Percentiles rank a stretch among this genome's conserved stretches.
Evolutionary conservation across 2,888 invertebrate species (phyloP).

Genomic region (Apodemia zela): DNA sequence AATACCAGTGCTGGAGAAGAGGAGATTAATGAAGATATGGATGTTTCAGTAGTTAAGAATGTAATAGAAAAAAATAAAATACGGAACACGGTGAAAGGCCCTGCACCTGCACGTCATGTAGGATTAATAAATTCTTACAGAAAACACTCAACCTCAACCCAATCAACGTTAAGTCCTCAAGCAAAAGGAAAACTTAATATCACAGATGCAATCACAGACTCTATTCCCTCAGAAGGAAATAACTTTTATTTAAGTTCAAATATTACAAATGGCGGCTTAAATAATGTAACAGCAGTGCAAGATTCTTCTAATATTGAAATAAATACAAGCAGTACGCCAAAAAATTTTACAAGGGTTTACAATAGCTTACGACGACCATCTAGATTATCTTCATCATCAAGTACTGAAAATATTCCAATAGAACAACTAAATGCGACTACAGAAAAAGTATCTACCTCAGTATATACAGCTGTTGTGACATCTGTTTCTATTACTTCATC

Average conservation of each 20-base stretch:
- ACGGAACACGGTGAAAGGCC: slow-evolving; percentile 72
- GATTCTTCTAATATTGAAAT: slow-evolving; percentile 44
- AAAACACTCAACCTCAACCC: slow-evolving; percentile 53
- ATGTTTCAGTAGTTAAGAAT: slow-evolving; percentile 81
- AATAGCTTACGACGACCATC: slow-evolving; percentile 60
- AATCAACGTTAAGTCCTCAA: slow-evolving; percentile 50
- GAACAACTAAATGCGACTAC: slow-evolving; percentile 55
- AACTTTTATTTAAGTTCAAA: slow-evolving; percentile 43
- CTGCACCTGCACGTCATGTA: slow-evolving; percentile 68
- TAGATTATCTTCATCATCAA: slow-evolving; percentile 50
- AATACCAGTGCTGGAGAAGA: slow-evolving; percentile 76
- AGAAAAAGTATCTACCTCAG: slow-evolving; percentile 68
- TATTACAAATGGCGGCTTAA: slow-evolving; percentile 34
- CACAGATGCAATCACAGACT: slow-evolving; percentile 51
- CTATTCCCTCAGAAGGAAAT: slow-evolving; percentile 46
- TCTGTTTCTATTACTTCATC: slow-evolving; percentile 77
- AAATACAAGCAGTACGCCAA: slow-evolving; percentile 44
- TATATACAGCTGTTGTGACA: slow-evolving; percentile 75
- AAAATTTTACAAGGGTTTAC: slow-evolving; percentile 63
- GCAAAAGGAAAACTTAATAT: slow-evolving; percentile 52
- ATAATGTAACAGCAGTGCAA: slow-evolving; percentile 26
- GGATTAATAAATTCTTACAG: slow-evolving; percentile 71
- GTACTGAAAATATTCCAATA: slow-evolving; percentile 46
- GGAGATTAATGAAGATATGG: slow-evolving; percentile 79
- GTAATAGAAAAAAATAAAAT: slow-evolving; percentile 76